Evolutionary conservation across 1,140 invertebrate species (phyloP).

Genomic region (Zaprionus nigranus): DNA sequence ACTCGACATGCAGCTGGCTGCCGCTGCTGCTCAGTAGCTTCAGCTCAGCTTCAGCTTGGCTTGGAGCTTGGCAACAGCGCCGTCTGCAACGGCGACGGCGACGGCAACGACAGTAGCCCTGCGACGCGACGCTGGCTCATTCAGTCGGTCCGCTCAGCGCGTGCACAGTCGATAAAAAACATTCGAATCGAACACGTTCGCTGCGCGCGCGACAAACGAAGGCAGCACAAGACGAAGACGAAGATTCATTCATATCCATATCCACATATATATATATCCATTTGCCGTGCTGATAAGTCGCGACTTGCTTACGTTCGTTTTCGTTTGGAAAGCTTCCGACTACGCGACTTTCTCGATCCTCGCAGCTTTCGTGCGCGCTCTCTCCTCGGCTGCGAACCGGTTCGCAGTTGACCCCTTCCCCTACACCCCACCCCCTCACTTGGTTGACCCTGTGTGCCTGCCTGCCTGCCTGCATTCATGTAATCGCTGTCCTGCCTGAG

Average conservation of each 20-base stretch:
- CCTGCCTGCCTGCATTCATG: constrained; percentile 47
- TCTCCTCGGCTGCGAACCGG: constrained; percentile 48
- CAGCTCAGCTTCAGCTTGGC: constrained; percentile 29
- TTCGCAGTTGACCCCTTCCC: constrained; percentile 48
- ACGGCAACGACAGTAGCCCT: constrained; percentile 38
- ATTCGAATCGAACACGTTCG: constrained; percentile 79
- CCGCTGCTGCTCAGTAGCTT: constrained; percentile 43
- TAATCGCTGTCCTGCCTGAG: constrained; percentile 67
- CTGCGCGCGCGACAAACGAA: constrained; percentile 34
- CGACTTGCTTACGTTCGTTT: constrained; percentile 15
- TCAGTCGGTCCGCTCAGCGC: constrained; percentile 33
- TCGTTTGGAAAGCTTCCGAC: constrained; percentile 35
- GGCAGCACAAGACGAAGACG: not conserved
- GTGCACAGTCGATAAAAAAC: constrained; percentile 79
- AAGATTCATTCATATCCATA: constrained; percentile 58
- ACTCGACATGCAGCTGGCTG: constrained; percentile 67
- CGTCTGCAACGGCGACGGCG: not conserved
- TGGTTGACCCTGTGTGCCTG: not conserved
- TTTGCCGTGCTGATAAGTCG: constrained; percentile 28
- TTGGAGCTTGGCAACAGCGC: not conserved
- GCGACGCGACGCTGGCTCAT: constrained; percentile 51
- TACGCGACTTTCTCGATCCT: constrained; percentile 12
- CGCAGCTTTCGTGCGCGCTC: constrained; percentile 47
- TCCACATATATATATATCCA: constrained; percentile 45
- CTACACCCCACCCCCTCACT: not conserved